Conservation (phyloP, 1,140 invertebrate species). For the Drosophila arizonae region DNA sequence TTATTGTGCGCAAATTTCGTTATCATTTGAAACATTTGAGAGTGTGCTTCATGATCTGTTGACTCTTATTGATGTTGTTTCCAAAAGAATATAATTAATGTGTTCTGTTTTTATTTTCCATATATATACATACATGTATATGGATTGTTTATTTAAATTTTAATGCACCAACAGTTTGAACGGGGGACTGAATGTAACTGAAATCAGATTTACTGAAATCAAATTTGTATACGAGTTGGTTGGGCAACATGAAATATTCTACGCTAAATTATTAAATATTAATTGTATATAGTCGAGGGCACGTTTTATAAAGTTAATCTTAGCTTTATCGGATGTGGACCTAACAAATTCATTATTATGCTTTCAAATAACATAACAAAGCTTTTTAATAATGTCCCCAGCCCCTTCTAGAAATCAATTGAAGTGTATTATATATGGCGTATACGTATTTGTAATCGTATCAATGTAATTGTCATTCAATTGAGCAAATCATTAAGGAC, state of each 20-base stretch:
- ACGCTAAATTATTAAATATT: neutral
- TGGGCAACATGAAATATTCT: slow-evolving; percentile 17
- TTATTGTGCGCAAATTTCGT: slow-evolving; percentile 34
- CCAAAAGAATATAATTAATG: slow-evolving; percentile 4
- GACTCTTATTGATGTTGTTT: slow-evolving; percentile 19
- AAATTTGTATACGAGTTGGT: slow-evolving; percentile 1
- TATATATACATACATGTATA: neutral
- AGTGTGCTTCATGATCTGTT: slow-evolving; percentile 1
- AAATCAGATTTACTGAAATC: neutral
- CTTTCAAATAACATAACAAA: slow-evolving; percentile 18
- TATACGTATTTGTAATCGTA: slow-evolving; percentile 57
- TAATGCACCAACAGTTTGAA: slow-evolving; percentile 38
- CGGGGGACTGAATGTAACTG: slow-evolving; percentile 17
- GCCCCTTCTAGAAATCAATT: slow-evolving; percentile 18
- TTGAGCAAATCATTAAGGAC: slow-evolving; percentile 23
- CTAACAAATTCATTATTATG: slow-evolving; percentile 5
- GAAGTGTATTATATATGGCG: slow-evolving; percentile 53
- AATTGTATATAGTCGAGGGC: slow-evolving; percentile 8
- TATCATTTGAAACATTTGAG: slow-evolving; percentile 12
- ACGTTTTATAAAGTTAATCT: neutral
- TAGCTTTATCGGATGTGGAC: slow-evolving; percentile 1
- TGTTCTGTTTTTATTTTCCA: slow-evolving; percentile 11
- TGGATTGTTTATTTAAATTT: slow-evolving; percentile 31
- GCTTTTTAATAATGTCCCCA: slow-evolving; percentile 5
- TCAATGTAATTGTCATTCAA: slow-evolving; percentile 69